Base-by-base conservation (phyloP, 2,113 vertebrate species). In the Pterocles burchelli region DNA sequence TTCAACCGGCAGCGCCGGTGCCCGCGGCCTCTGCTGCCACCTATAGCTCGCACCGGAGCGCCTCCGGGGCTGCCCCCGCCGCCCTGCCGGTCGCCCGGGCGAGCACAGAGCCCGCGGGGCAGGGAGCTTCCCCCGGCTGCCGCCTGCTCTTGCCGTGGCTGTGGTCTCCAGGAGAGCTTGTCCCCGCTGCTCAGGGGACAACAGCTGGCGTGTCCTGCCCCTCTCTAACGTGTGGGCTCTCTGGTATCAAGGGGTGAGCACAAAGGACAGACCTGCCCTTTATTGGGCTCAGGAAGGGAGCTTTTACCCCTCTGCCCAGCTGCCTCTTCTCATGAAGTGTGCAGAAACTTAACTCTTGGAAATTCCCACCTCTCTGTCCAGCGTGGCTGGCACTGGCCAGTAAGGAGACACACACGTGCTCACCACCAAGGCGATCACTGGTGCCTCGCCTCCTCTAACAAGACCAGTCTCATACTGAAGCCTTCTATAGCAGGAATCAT, bases 141-240 rank as follows among this genome's bases (percentile, higher is more conserved):
- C 6, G 20, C 45, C 59, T 57, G 19, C 48, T 17, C 41, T 7
- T 8, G 34, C 36, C 13, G 3, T 4, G 6, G 5, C 34, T 18
- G 55, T 1, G 9, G 63, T 36, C 45, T 45, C 45, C 22, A 6
- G 11, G 22, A 20, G 5, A 26, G 45, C 52, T 41, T 4, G 41
- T 4, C 33, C 3, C 12, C 3, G 5, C 74, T 5, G 77, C 65
- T 52, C 17, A 21, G n/a, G n/a, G n/a, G n/a, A 6, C 29, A 1
- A 5, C 25, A 18, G 33, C 26, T 3, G 54, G 33, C 17, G 0
- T 2, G 17, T 7, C 43, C 51, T 4, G 1, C 2, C 31, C 65
- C 13, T 28, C 49, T 25, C 49, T 51, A 25, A 51, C 22, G 24
- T 41, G 38, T 41, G 49, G 22, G 7, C 49, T 51, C 24, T 52